Evolutionary conservation across 2,113 vertebrate genomes (phyloP).

Genomic region (Perognathus longimembris): DNA sequence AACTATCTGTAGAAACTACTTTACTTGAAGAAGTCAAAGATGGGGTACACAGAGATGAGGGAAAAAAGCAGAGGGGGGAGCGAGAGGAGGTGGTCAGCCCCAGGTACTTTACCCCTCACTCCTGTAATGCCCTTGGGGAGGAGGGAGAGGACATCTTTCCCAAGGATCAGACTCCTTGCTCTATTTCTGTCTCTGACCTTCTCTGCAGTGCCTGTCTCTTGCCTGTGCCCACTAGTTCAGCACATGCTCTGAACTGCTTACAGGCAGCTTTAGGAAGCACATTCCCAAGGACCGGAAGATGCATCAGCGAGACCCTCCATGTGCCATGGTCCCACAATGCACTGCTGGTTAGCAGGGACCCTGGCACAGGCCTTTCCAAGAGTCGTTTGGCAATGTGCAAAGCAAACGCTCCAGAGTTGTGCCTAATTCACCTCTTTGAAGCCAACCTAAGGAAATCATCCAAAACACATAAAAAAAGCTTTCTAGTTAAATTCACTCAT

Average conservation of each 20-base stretch:
- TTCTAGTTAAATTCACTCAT: slow-evolving; percentile 6
- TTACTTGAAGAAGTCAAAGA: slow-evolving; percentile 13
- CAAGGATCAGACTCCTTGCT: not conserved
- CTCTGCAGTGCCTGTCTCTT: not conserved
- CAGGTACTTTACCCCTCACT: not conserved
- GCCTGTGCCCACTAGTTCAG: not conserved
- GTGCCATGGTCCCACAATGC: not conserved
- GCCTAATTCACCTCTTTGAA: not conserved
- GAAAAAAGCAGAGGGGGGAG: too few relatives aligned
- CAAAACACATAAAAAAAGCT: slow-evolving; percentile 59
- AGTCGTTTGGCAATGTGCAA: slow-evolving; percentile 22
- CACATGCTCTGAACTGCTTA: slow-evolving; percentile 6
- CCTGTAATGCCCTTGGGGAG: not conserved
- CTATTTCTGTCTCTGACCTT: not conserved
- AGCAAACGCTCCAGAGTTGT: slow-evolving; percentile 8
- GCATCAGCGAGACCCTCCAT: not conserved
- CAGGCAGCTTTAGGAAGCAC: slow-evolving; percentile 33
- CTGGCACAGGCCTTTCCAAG: not conserved
- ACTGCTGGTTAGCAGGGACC: not conserved
- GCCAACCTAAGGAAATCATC: slow-evolving; percentile 45
- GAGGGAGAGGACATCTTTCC: not conserved
- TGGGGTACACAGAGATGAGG: too few relatives aligned
- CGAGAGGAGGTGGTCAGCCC: too few relatives aligned
- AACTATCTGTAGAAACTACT: slow-evolving; percentile 27
- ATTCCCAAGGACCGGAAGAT: not conserved